A percentile compares a stretch with the other conserved stretches of the same genome.
Evolutionary conservation across 1,140 invertebrate species (phyloP).

Genomic region (Platorchestia sp.): DNA sequence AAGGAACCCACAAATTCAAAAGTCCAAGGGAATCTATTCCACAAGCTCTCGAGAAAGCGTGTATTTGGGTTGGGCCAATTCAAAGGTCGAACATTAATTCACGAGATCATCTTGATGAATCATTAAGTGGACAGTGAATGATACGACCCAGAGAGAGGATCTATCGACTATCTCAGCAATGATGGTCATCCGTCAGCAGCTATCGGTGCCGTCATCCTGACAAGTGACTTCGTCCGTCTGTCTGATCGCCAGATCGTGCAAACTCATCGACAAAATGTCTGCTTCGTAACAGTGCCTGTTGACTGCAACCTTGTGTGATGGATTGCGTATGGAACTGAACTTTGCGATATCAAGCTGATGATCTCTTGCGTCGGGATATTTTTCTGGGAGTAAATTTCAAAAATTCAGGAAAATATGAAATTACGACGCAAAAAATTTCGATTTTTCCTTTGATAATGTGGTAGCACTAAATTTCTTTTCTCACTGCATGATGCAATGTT

Average conservation of each 20-base stretch:
- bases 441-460: too few species aligned
- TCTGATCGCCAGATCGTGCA: neutral
- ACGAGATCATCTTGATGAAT: constrained; percentile 35
- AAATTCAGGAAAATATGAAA: neutral
- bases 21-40: neutral
- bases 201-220: constrained; percentile 21
- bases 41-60: neutral
- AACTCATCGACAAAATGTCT: constrained; percentile 17
- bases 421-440: too few species aligned
- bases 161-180: constrained; percentile 16
- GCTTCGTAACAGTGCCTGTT: neutral
- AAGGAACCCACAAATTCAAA: neutral
- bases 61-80: neutral
- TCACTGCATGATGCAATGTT: neutral
- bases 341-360: neutral
- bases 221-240: constrained; percentile 31
- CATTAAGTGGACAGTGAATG: constrained; percentile 20
- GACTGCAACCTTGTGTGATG: neutral
- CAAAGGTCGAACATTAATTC: neutral
- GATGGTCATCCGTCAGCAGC: constrained; percentile 28
- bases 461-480: neutral
- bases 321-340: neutral
- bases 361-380: neutral
- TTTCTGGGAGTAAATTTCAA: neutral
- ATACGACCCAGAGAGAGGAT: neutral